Base-by-base conservation (phyloP, 2,113 vertebrate species). In the Choloepus hoffmanni region DNA sequence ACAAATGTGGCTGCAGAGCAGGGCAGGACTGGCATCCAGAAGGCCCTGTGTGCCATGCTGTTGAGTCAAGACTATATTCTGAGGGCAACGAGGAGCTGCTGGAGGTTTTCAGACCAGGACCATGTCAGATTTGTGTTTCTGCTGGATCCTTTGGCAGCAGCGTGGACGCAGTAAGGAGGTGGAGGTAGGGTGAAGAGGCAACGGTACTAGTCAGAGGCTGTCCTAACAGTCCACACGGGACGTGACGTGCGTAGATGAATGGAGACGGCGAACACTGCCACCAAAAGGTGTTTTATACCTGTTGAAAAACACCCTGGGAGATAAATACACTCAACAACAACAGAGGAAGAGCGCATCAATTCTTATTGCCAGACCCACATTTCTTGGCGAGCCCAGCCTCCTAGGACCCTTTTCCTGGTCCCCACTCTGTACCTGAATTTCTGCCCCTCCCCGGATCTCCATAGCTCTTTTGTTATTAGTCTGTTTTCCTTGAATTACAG, bases 11-110 rank as follows among this genome's bases (percentile, higher is more conserved):
- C 36, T 4, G 5, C 85, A 60, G 48, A 86, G 40, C 13, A 36
- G n/a, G 63, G 50, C 12, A 5, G 36, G n/a, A 65, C 24, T 58
- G 43, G 26, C 24, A 40, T 33, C 53, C 9, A 2, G 70, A 33
- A 50, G 28, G 0, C 30, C 8, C 55, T 3, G 1, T 6, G 3
- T 13, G 33, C 63, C 60, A 50, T 1, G 0, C 45, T 33, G n/a
- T 2, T 14, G 77, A 48, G 2, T 67, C 85, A 14, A 45, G 55
- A 24, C 81, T 40, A 1, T 12, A 79, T 8, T 23, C 26, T 1
- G 45, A 87, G 53, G 74, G 13, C 30, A 43, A 67, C 0, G 62
- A 67, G 67, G 62, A 48, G 8, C 55, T 30, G 10, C 58, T 16
- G n/a, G n/a, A 48, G 40, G n/a, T 26, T 58, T 90, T 40, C 76